Evolutionary conservation across 37 sponge, comb jelly and placozoan genomes (phyloP).

Genomic region (Geodia barretti): DNA sequence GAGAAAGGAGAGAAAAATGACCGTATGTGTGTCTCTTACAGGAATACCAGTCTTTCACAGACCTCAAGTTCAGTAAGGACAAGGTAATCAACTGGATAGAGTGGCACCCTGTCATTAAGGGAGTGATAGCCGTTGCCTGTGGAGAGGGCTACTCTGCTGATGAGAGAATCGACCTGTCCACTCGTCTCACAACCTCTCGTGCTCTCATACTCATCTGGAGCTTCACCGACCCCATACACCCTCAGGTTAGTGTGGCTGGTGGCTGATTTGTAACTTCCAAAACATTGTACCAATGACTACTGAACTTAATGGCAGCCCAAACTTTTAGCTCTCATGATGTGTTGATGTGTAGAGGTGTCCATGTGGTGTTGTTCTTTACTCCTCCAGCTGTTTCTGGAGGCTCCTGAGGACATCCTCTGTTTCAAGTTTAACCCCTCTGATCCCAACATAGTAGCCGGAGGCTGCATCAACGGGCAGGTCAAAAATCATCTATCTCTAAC

Average conservation of each 20-base stretch:
- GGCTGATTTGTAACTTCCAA: no score
- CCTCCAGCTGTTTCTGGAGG: constrained; percentile 88
- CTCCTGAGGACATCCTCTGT: constrained; percentile 89
- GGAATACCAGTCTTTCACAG: constrained; percentile 99
- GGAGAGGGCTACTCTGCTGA: constrained; percentile 80
- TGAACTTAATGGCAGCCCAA: no score
- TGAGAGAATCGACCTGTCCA: constrained; percentile 89
- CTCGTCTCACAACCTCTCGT: constrained; percentile 44
- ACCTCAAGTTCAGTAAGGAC: constrained; percentile 95
- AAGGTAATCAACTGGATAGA: constrained; percentile 90
- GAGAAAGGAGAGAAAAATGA: constrained; percentile 11
- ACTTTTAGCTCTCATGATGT: no score
- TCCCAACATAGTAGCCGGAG: constrained; percentile 90
- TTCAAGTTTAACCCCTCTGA: constrained; percentile 93
- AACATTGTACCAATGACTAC: neutral
- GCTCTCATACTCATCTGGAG: constrained; percentile 96
- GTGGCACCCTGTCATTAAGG: constrained; percentile 98
- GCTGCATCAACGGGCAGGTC: constrained; percentile 95
- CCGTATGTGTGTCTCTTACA: constrained; percentile 13
- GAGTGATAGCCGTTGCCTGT: constrained; percentile 95
- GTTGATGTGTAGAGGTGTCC: no score
- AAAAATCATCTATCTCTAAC: no score
- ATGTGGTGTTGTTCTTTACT: no score
- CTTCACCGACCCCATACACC: constrained; percentile 97
- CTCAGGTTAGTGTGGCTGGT: constrained; percentile 76